phyloP scores from a whole-genome alignment of 2,888 invertebrate species.

The Limnephilus marmoratus region DNA sequence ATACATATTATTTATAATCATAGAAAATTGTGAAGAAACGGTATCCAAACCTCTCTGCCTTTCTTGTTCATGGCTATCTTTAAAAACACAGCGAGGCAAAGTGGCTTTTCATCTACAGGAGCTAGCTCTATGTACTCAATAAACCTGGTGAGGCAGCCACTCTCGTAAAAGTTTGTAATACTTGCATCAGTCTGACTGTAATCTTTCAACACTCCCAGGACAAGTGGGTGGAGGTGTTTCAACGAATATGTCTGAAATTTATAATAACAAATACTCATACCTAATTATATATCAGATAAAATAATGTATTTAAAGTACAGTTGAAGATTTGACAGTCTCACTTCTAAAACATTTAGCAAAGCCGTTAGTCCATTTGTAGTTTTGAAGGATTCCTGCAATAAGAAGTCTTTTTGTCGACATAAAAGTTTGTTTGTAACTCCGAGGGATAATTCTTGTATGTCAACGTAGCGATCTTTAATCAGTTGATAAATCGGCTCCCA shows the following conservation, averaged over 20 bases:
- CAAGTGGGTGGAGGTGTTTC: slow-evolving; percentile 73
- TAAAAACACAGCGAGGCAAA: slow-evolving; percentile 71
- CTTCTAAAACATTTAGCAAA: slow-evolving; percentile 51
- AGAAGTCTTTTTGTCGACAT: slow-evolving; percentile 73
- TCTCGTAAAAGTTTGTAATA: slow-evolving; percentile 72
- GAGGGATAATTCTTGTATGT: slow-evolving; percentile 76
- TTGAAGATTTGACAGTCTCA: neutral
- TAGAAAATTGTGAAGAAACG: too few species aligned
- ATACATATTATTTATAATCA: too few species aligned
- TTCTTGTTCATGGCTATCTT: slow-evolving; percentile 52
- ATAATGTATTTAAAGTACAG: neutral
- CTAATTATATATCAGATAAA: neutral
- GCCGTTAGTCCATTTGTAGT: slow-evolving; percentile 29
- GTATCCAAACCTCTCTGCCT: slow-evolving; percentile 49
- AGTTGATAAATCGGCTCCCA: slow-evolving; percentile 74
- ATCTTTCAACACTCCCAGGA: slow-evolving; percentile 72
- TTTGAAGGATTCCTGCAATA: slow-evolving; percentile 74
- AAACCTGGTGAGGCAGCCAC: slow-evolving; percentile 73
- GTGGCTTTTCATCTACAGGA: slow-evolving; percentile 73
- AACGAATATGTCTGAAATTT: slow-evolving; percentile 63
- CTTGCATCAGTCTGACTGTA: slow-evolving; percentile 75
- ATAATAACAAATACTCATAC: neutral
- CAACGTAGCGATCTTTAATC: slow-evolving; percentile 75
- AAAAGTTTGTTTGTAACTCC: slow-evolving; percentile 74
- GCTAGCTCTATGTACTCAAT: slow-evolving; percentile 75